These are phyloP conservation scores for Danaus chrysippus DNA, from an alignment of 2,888 invertebrate species.

Conservation along the genomic window DNA sequence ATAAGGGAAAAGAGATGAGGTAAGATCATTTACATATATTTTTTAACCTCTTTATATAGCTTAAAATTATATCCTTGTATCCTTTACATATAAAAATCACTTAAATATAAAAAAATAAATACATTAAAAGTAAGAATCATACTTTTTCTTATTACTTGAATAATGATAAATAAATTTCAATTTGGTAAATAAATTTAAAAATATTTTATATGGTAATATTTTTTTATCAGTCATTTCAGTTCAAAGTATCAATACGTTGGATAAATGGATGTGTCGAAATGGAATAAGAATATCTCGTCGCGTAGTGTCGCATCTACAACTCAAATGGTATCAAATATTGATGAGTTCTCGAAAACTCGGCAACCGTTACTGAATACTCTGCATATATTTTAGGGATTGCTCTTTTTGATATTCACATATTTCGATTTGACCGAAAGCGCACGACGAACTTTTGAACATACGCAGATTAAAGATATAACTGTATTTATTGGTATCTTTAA, in stretches of 20 bases:
- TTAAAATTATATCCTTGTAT: too few species aligned
- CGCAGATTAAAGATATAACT: not conserved
- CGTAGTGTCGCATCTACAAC: slow-evolving; percentile 47
- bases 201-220: too few species aligned
- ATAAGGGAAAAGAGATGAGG: too few species aligned
- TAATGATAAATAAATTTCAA: not conserved
- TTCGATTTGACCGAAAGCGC: not conserved
- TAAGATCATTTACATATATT: too few species aligned
- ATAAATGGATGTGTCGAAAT: slow-evolving; percentile 33
- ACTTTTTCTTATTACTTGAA: not conserved
- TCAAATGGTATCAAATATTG: slow-evolving; percentile 62
- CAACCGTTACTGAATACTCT: slow-evolving; percentile 42
- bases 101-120: too few species aligned
- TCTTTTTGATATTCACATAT: not conserved
- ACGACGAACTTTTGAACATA: not conserved
- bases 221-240: not conserved
- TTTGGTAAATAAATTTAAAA: too few species aligned
- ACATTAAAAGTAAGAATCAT: too few species aligned
- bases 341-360: slow-evolving; percentile 53
- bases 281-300: slow-evolving; percentile 37
- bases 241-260: not conserved
- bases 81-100: too few species aligned
- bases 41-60: too few species aligned
- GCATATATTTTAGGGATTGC: slow-evolving; percentile 39
- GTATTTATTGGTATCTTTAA: not conserved